A percentile compares a stretch with the other conserved stretches of the same genome.
Conservation (phyloP, 2,888 invertebrate species). For the Cosmia pyralina region DNA sequence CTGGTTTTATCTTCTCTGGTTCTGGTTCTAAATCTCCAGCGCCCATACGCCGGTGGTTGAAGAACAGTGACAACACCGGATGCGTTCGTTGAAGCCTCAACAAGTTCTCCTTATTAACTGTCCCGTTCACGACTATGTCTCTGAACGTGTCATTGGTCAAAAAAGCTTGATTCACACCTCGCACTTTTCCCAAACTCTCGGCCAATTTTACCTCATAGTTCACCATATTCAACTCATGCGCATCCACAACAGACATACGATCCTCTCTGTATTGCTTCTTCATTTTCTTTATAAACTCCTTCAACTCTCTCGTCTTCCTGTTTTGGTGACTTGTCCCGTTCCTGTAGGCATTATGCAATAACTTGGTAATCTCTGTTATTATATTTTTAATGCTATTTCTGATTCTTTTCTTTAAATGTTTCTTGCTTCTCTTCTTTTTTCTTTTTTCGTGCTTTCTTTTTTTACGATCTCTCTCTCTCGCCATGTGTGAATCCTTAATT, state of each 20-base stretch:
- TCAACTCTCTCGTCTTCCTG: slow-evolving; percentile 78
- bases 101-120: slow-evolving; percentile 69
- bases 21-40: slow-evolving; percentile 10
- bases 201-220: slow-evolving; percentile 67
- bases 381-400: slow-evolving; percentile 60
- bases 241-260: slow-evolving; percentile 74
- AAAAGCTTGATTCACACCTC: slow-evolving; percentile 74
- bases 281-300: slow-evolving; percentile 77
- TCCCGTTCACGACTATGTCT: slow-evolving; percentile 77
- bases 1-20: not conserved
- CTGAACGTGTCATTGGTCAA: slow-evolving; percentile 78
- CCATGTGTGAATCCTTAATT: slow-evolving; percentile 53
- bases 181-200: slow-evolving; percentile 72
- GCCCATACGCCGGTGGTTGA: slow-evolving; percentile 33
- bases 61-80: slow-evolving; percentile 67
- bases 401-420: slow-evolving; percentile 70
- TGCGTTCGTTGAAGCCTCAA: slow-evolving; percentile 72
- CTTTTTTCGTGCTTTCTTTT: slow-evolving; percentile 57
- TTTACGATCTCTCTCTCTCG: slow-evolving; percentile 46
- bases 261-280: slow-evolving; percentile 80
- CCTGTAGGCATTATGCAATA: slow-evolving; percentile 75
- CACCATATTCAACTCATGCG: slow-evolving; percentile 76
- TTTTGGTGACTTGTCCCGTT: slow-evolving; percentile 76
- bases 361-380: slow-evolving; percentile 1
- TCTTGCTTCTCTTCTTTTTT: slow-evolving; percentile 51